Evolutionary conservation across 35 echinoderm and acorn worm species (phyloP).

Genomic region (Eucidaris tribuloides): DNA sequence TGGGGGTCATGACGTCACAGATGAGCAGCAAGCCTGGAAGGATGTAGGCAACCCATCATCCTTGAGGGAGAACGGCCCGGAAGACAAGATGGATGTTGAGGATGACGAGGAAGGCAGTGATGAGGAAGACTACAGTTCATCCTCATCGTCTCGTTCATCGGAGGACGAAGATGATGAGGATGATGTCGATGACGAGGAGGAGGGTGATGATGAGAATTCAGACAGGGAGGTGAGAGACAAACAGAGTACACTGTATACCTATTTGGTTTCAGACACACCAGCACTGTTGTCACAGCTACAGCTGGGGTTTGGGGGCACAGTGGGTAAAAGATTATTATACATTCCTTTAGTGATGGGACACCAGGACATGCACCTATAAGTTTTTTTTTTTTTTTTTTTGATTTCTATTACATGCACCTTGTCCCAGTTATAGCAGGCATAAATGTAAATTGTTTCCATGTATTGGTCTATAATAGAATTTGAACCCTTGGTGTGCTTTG

Average conservation of each 20-base stretch:
- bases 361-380: too few species aligned
- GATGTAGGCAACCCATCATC: too few species aligned
- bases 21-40: too few species aligned
- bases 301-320: neutral
- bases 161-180: neutral
- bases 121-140: neutral
- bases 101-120: neutral
- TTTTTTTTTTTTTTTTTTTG: too few species aligned
- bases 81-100: too few species aligned
- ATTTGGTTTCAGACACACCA: neutral
- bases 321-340: too few species aligned
- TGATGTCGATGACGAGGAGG: neutral
- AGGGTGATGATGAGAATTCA: neutral
- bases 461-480: too few species aligned
- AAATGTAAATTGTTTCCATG: neutral
- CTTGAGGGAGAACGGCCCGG: too few species aligned
- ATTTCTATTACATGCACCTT: too few species aligned
- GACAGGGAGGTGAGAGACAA: constrained; percentile 1
- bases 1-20: too few species aligned
- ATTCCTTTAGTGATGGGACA: too few species aligned
- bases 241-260: neutral
- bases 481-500: too few species aligned
- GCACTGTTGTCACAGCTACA: neutral
- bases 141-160: neutral
- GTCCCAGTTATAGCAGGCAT: neutral